phyloP scores from a whole-genome alignment of 2,797 vertebrate genomes.

The Xenentodon cancila region DNA sequence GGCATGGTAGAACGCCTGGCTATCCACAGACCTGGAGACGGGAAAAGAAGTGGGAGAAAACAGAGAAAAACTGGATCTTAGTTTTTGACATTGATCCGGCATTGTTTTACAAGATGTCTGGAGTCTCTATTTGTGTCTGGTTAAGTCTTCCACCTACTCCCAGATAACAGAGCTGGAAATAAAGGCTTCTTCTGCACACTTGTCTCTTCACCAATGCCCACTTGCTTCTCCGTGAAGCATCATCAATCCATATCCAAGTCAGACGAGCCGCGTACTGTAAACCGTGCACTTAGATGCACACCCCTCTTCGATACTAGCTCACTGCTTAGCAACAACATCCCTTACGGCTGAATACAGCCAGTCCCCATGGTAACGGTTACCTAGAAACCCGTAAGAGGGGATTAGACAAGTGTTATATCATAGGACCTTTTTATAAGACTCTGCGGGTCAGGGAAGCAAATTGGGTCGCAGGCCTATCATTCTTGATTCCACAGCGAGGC shows the following conservation, averaged over 20 bases:
- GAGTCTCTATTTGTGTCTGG: not conserved
- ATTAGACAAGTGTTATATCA: constrained; percentile 59
- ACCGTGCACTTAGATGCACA: constrained; percentile 11
- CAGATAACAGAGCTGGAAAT: constrained; percentile 41
- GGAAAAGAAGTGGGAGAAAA: constrained; percentile 1
- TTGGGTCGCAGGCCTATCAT: constrained; percentile 46
- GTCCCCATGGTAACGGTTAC: constrained; percentile 71
- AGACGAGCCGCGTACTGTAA: too few species aligned
- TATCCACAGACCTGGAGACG: constrained; percentile 81
- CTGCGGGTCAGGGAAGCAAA: constrained; percentile 53
- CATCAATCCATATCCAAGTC: constrained; percentile 6
- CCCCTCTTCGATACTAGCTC: not conserved
- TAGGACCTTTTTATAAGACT: constrained; percentile 40
- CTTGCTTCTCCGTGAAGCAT: constrained; percentile 24
- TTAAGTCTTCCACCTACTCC: constrained; percentile 45
- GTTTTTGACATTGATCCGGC: not conserved
- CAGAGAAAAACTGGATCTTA: constrained; percentile 12
- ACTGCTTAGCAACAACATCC: constrained; percentile 67
- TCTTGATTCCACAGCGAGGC: constrained; percentile 17
- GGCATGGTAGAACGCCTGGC: constrained; percentile 84
- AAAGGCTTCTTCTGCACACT: constrained; percentile 20
- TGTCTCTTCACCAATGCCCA: constrained; percentile 34
- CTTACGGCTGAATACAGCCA: constrained; percentile 58
- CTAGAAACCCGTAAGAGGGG: constrained; percentile 60
- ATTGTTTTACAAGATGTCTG: constrained; percentile 33